Conservation (phyloP, 1,140 invertebrate genomes). For the Helicoverpa armigera region DNA sequence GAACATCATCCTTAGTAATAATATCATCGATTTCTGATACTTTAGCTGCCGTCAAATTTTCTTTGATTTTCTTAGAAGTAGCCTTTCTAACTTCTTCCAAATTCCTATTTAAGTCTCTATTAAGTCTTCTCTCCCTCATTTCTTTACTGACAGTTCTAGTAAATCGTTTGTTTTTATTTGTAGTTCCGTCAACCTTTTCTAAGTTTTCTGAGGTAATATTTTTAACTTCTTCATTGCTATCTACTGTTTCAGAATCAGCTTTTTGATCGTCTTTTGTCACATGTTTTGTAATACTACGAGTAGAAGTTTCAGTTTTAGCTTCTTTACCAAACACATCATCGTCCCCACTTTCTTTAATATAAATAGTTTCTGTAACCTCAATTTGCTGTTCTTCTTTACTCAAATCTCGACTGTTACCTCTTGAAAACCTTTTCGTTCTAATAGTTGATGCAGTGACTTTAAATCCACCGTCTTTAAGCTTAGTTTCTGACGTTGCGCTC, state of each 20-base stretch:
- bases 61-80: not conserved
- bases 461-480: conserved; percentile 41
- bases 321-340: conserved; percentile 3
- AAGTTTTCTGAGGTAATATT: not conserved
- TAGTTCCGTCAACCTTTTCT: not conserved
- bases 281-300: not conserved
- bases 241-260: not conserved
- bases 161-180: conserved; percentile 1
- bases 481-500: not conserved
- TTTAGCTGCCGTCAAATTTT: not conserved
- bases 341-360: not conserved
- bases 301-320: not conserved
- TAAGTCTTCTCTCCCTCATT: not conserved
- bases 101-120: not conserved
- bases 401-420: conserved; percentile 25
- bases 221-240: not conserved
- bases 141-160: not conserved
- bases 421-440: conserved; percentile 29
- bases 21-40: not conserved
- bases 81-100: not conserved
- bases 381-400: conserved; percentile 16
- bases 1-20: not conserved
- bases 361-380: not conserved
- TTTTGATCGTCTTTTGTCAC: not conserved
- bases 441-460: conserved; percentile 32